Conservation (phyloP, 2,888 invertebrate genomes). For the Campaea margaritaria region DNA sequence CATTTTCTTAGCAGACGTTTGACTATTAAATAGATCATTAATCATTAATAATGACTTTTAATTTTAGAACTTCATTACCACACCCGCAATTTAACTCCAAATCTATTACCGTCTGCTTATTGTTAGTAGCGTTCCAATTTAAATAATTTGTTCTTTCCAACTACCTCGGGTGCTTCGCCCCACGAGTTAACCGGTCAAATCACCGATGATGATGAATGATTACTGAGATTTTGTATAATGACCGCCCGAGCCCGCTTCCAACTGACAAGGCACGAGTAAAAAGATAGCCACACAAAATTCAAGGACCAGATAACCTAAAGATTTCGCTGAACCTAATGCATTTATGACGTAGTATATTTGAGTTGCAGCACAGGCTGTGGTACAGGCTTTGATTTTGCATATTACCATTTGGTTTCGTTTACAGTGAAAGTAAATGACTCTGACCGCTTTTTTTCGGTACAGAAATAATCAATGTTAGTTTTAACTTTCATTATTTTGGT, state of each 20-base stretch:
- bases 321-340: conserved; percentile 3
- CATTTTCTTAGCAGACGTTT: background rate
- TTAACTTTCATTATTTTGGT: background rate
- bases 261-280: conserved; percentile 70
- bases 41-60: conserved; percentile 37
- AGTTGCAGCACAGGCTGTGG: background rate
- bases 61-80: conserved; percentile 38
- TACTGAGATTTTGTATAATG: conserved; percentile 81
- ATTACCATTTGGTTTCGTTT: too few species aligned
- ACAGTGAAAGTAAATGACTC: too few species aligned
- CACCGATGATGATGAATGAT: conserved; percentile 82
- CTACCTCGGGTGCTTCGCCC: conserved; percentile 69
- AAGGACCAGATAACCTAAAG: conserved; percentile 7
- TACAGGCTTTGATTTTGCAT: too few species aligned
- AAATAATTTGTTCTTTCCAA: conserved; percentile 56
- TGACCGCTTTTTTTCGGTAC: background rate
- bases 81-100: conserved; percentile 40
- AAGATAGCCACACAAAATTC: conserved; percentile 46
- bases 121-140: conserved; percentile 59
- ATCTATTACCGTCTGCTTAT: conserved; percentile 46
- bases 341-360: background rate
- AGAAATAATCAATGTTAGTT: background rate
- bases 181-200: conserved; percentile 76
- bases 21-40: conserved; percentile 19
- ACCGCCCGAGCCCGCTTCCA: conserved; percentile 68